Evolutionary conservation across 2,797 vertebrate genomes (phyloP), one percentile per base, ranked within the genome.

Genomic region (Rhadinocentrus ornatus): DNA sequence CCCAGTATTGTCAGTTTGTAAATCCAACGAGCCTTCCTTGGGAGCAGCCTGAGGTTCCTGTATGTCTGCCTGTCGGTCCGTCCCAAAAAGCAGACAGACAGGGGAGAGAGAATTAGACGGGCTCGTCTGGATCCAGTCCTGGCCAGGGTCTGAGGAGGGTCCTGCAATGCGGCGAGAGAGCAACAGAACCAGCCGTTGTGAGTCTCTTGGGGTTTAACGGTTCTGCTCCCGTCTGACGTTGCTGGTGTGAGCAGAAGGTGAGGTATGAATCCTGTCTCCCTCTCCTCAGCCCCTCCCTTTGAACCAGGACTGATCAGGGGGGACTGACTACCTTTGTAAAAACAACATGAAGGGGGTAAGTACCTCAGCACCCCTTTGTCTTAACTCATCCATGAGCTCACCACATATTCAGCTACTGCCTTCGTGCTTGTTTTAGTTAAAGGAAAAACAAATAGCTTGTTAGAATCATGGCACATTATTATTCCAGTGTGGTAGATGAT

Each of bases 241-340:
- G 93, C 93, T 84, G 93, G 91, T 87, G 88, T 90, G 87, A 77
- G 86, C 87, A 89, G 91, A 91, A 88, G 90, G 90, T 88, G 89
- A 92, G 89, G 92, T 92, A 91, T 71, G 91, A 89, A 76, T 89
- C 93, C 90, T 63, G 91, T 86, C 86, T 89, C 87, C 91, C 89
- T 87, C 90, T 81, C 87, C 90, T 92, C 92, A 91, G 93, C 90
- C 91, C 92, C 93, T 92, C 92, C 90, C 90, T 89, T 85, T 86
- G 92, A 93, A 93, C 93, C 91, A 92, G 94, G 93, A 94, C 93
- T 93, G 93, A 93, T 92, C 90, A 90, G 92, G 94, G 94, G 92
- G 91, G 86, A 92, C 85, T 89, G 90, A 84, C 86, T 92, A 92
- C 89, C 85, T 88, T 88, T 92, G 87, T 93, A 90, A 89, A 93